Base-by-base conservation (phyloP, 2,888 invertebrate species). In the Ornithoptera alexandrae region DNA sequence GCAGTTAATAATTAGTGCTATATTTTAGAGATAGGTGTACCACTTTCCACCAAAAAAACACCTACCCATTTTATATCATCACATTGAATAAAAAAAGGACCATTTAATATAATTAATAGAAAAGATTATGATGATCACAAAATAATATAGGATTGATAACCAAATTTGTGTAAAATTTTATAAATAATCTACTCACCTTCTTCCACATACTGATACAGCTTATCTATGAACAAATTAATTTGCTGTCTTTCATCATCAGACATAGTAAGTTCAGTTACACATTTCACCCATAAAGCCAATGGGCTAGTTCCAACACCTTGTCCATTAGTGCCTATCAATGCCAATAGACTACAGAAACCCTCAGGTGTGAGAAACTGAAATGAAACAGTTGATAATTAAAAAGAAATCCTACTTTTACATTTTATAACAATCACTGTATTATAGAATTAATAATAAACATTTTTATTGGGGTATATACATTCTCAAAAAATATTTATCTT, bases 281-380 rank as follows among this genome's bases (percentile, higher is more conserved):
- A 96, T 77, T 95, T 95, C 5, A 97, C 97, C 98, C 98, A 99
- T 76, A 95, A 94, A 24, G 97, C 96, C 65, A 98, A 93, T 0
- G 98, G 95, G 84, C 97, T 98, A 0, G 98, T 97, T 4, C 98
- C 98, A 68, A 98, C 96, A 6, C 98, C 98, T 91, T 99, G 99
- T 0, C 97, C 97, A 85, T 99, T 99, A n/a, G 97, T 97, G 7
- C 98, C 98, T 18, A 94, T 87, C 39, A 97, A 82, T 0, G 96
- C 96, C 92, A 94, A 93, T 0, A 95, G 77, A 0, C 93, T 86
- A 75, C 95, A 95, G 84, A 98, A 98, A 0, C 98, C 98, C 75
- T 97, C 97, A 0, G 96, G 95, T 12, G 97, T 96, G 62, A 97
- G 94, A 75, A 92, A 95, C 94, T 93, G 83, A 60, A 84, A 84